Evolutionary conservation across 2,888 invertebrate species (phyloP).

Genomic region (Leptinotarsa rubiginosa): DNA sequence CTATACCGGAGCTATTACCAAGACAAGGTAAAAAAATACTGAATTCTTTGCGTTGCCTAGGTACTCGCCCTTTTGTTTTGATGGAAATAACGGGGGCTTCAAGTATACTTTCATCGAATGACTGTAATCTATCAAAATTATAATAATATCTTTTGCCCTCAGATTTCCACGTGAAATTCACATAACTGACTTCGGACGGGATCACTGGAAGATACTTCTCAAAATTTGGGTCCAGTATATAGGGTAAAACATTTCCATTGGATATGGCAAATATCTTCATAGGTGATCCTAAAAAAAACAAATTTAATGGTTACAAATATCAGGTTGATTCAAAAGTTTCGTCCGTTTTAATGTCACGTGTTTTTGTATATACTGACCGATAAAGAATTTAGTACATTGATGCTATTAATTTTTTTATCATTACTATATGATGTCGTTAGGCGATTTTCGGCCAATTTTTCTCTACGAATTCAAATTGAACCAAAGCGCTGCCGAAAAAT

Average conservation of each 20-base stretch:
- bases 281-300: constrained; percentile 73
- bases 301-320: background rate
- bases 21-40: constrained; percentile 89
- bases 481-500: too few relatives aligned
- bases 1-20: constrained; percentile 88
- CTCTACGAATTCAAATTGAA: too few relatives aligned
- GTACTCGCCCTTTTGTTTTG: constrained; percentile 86
- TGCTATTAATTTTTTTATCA: too few relatives aligned
- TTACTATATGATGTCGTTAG: too few relatives aligned
- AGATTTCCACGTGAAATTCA: constrained; percentile 92
- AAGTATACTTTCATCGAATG: constrained; percentile 85
- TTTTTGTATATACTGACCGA: too few relatives aligned
- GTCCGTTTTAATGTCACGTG: too few relatives aligned
- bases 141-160: constrained; percentile 85
- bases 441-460: too few relatives aligned
- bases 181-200: constrained; percentile 90
- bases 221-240: constrained; percentile 90
- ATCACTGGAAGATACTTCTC: constrained; percentile 90
- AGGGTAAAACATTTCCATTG: constrained; percentile 87
- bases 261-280: constrained; percentile 92
- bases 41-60: constrained; percentile 89
- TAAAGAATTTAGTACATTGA: too few relatives aligned
- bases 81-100: constrained; percentile 91
- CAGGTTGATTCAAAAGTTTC: too few relatives aligned
- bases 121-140: constrained; percentile 87